Conservation (phyloP, 2,888 invertebrate species). For the Xiphydria camelus region DNA sequence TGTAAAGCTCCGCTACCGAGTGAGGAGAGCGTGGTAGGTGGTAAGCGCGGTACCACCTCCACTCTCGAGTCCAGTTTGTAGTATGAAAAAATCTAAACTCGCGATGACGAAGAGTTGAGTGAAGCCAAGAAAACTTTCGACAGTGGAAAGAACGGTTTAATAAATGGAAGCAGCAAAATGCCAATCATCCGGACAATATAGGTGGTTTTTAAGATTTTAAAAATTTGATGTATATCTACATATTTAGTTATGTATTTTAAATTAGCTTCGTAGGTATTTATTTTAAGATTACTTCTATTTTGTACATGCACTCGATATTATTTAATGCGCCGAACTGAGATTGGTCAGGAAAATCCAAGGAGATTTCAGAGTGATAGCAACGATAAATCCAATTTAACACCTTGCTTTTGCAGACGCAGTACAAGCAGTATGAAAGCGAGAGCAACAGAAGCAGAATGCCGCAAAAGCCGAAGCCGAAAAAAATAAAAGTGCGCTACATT, state of each 20-base stretch:
- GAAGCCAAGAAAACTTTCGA: conserved; percentile 82
- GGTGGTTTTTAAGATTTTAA: too few relatives aligned
- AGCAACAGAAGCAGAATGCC: conserved; percentile 50
- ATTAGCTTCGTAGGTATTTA: too few relatives aligned
- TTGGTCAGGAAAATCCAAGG: too few relatives aligned
- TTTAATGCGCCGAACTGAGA: too few relatives aligned
- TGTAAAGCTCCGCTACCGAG: conserved; percentile 29
- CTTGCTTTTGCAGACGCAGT: conserved; percentile 66
- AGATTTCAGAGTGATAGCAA: too few relatives aligned
- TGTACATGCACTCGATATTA: too few relatives aligned
- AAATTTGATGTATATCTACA: too few relatives aligned
- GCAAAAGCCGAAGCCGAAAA: conserved; percentile 46
- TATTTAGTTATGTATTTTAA: too few relatives aligned
- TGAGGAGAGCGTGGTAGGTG: conserved; percentile 24
- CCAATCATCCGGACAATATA: conserved; percentile 87
- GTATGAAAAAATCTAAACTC: conserved; percentile 49
- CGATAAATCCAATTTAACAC: too few relatives aligned
- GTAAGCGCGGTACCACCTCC: conserved; percentile 41
- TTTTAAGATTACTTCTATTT: too few relatives aligned
- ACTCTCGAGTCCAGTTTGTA: conserved; percentile 39
- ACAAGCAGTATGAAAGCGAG: conserved; percentile 77
- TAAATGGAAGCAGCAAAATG: conserved; percentile 89
- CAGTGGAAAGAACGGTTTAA: conserved; percentile 92
- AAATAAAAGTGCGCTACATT: too few relatives aligned
- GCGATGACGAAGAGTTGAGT: conserved; percentile 57